Evolutionary conservation across 1,140 invertebrate species (phyloP), one percentile per base, ranked within the genome.

Genomic region (Ooceraea biroi): DNA sequence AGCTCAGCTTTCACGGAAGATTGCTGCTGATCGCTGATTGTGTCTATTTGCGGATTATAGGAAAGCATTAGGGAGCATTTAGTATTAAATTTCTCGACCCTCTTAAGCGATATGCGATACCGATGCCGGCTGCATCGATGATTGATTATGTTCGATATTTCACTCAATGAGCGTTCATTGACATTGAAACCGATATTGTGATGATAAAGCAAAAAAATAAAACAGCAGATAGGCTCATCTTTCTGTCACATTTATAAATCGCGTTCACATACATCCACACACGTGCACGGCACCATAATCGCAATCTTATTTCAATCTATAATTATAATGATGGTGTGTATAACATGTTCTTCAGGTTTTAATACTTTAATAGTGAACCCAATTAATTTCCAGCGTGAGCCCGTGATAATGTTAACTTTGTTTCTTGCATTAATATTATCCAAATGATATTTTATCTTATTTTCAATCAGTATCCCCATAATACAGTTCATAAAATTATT

Each of bases 61-160:
- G n/a, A 41, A 63, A 76, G n/a, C 25, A 12, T 74, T 63, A 22
- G 11, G 11, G 11, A 5, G 0, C 46, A 61, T 17, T 61, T 12
- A 63, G 11, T 74, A 48, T 76, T 63, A 63, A 61, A 1, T 76
- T 76, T 76, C 73, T 48, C 25, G 17, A 36, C 5, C 61, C 36
- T 36, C 7, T 14, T 30, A 22, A 76, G n/a, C 41, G 52, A 73
- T 57, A 73, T 4, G 30, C 22, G 58, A 63, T 22, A 63, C 58
- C 55, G 72, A 74, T 74, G 17, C n/a, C 25, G 14, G n/a, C 12
- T 22, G 44, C 12, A 50, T 5, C 0, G 22, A 73, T 36, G 71
- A 86, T 86, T 52, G 84, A 86, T 86, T 66, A 68, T 36, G 82
- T 78, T 48, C 36, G 36, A 36, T 36, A 7, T 82, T 85, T 82